Evolutionary conservation across 2,113 vertebrate species (phyloP).

Genomic region (Camelus dromedarius): DNA sequence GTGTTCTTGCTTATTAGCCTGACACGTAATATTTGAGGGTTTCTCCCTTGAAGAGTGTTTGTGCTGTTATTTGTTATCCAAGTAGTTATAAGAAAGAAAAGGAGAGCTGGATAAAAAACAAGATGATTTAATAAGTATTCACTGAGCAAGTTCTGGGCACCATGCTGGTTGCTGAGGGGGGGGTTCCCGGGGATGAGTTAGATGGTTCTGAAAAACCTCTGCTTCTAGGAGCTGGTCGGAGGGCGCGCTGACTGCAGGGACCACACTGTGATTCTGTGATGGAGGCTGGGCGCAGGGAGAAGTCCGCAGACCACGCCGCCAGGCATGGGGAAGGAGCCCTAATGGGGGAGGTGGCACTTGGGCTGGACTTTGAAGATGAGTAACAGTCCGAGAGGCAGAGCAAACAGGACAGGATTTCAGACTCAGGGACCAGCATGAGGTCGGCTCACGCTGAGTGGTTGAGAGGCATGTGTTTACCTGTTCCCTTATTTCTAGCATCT

Average conservation of each 20-base stretch:
- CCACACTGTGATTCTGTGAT: background rate
- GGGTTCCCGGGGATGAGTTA: background rate
- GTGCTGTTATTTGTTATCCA: background rate
- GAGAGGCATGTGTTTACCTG: rapidly evolving
- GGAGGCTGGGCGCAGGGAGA: background rate
- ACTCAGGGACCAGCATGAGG: no score
- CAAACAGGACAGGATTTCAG: background rate
- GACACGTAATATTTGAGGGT: background rate
- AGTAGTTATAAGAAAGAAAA: background rate
- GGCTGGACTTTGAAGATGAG: background rate
- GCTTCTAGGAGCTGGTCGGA: background rate
- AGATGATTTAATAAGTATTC: background rate
- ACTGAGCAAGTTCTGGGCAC: background rate
- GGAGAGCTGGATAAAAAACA: rapidly evolving
- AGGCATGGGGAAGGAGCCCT: background rate
- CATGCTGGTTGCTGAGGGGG: background rate
- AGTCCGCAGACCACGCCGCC: rapidly evolving
- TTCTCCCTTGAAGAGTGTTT: background rate
- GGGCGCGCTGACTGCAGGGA: background rate
- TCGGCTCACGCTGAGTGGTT: background rate
- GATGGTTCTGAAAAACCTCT: background rate
- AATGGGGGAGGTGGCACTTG: rapidly evolving
- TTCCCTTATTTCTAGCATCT: background rate
- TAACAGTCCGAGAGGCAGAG: background rate
- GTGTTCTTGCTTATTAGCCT: background rate